Evolutionary conservation across 2,113 vertebrate species (phyloP).

Genomic region (Sporophila hypoxantha): DNA sequence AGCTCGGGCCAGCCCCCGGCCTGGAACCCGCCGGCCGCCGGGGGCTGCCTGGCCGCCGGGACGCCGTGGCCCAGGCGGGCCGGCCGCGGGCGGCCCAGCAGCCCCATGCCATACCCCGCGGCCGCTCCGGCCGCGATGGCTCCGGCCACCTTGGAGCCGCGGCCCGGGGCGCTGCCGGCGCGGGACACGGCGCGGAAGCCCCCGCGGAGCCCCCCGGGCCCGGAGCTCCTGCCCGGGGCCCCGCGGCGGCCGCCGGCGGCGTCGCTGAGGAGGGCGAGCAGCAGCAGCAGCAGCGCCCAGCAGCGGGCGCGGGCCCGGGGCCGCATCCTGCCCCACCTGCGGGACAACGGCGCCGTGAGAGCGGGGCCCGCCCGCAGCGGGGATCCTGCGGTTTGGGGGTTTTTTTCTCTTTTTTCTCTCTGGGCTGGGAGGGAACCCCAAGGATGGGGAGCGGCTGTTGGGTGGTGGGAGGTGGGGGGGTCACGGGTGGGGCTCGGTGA

Average conservation of each 20-base stretch:
- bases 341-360: neutral
- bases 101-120: no score
- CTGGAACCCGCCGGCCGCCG: neutral
- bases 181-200: no score
- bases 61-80: no score
- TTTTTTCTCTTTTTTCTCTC: no score
- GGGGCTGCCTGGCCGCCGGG: no score
- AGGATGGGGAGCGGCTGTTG: neutral
- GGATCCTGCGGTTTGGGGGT: no score
- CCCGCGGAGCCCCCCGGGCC: neutral
- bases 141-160: no score
- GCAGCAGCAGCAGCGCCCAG: neutral
- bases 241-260: neutral
- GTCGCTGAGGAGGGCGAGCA: neutral
- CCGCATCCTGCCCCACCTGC: constrained; percentile 14
- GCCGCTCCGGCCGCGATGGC: no score
- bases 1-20: neutral
- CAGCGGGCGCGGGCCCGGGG: neutral
- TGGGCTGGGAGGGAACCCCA: neutral
- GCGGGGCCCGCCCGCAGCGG: no score
- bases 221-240: neutral
- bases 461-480: neutral
- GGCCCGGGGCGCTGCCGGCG: no score
- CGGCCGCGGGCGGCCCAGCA: no score
- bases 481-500: neutral